Base-by-base conservation (phyloP, 35 echinoderm and acorn worm genomes). In the Holothuria glaberrima region DNA sequence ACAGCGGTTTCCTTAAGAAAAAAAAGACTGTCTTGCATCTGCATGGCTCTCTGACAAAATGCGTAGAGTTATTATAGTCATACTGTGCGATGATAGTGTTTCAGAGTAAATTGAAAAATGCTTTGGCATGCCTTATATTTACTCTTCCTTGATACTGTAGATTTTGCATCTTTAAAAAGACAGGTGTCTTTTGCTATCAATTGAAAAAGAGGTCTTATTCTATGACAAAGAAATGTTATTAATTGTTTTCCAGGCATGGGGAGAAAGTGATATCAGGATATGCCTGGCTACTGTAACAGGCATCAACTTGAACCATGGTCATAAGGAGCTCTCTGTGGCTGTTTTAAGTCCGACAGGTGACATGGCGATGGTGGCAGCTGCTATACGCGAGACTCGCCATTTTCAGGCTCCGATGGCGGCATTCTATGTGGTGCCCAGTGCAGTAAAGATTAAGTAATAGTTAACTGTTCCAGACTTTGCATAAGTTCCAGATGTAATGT, bases 271-370 rank as follows among this genome's bases (percentile, higher is more conserved):
- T 29, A 66, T 66, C 63, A 66, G 63, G 63, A 66, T 6, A 0
- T 66, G 63, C 21, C 63, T 16, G 10, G 63, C 63, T 66, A 14
- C 21, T 66, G 28, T 66, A 66, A 66, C 63, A 12, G 63, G 63
- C 63, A 66, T 66, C 63, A 66, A 66, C 63, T 19, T 66, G 63
- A 66, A 66, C 28, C 63, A 66, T 66, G 63, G 63, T 16, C 63
- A 66, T 66, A 19, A 66, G 63, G 63, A 66, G 63, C 21, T 16
- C 63, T 66, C 63, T 66, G 63, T 66, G 10, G 63, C 63, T 16
- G 63, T 66, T 21, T 12, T 66, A 66, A 66, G 63, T 66, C 28
- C 63, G 7, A 66, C 63, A 66, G 63, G 63, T 66, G 63, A 16
- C 28, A 66, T 66, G 63, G 10, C 63, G 12, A 66, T 66, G 28